Conservation (phyloP, 2,888 invertebrate species). For the Alsophila aescularia region DNA sequence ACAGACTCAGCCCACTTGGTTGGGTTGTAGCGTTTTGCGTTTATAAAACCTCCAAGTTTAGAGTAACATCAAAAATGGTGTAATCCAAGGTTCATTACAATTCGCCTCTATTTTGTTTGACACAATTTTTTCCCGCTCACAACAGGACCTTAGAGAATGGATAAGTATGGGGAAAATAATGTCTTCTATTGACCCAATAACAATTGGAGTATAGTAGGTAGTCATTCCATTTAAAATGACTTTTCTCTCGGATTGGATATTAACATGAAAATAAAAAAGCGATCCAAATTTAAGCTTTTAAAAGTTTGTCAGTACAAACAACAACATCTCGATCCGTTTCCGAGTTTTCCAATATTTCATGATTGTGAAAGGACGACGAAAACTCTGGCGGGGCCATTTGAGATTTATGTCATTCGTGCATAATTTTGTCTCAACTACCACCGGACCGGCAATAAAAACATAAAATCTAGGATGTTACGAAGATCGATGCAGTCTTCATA, state of each 20-base stretch:
- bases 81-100: too few relatives aligned
- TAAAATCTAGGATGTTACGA: too few relatives aligned
- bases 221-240: background rate
- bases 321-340: constrained; percentile 53
- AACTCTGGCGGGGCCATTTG: constrained; percentile 40
- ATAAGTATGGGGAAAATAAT: background rate
- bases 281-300: constrained; percentile 32
- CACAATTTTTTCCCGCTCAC: too few relatives aligned
- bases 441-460: background rate
- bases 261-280: constrained; percentile 25
- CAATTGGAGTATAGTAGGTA: constrained; percentile 3
- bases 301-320: constrained; percentile 47
- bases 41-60: too few relatives aligned
- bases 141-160: too few relatives aligned
- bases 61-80: too few relatives aligned
- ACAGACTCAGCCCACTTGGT: too few relatives aligned
- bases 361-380: constrained; percentile 45
- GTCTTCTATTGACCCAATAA: constrained; percentile 7
- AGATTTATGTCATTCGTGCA: constrained; percentile 47
- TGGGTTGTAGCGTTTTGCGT: too few relatives aligned
- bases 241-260: constrained; percentile 11
- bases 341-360: constrained; percentile 53
- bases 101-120: too few relatives aligned
- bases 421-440: background rate
- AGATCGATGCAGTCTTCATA: too few relatives aligned